Evolutionary conservation across 2,113 vertebrate genomes (phyloP), one percentile per base, ranked within the genome.

Genomic region (Numenius arquata): DNA sequence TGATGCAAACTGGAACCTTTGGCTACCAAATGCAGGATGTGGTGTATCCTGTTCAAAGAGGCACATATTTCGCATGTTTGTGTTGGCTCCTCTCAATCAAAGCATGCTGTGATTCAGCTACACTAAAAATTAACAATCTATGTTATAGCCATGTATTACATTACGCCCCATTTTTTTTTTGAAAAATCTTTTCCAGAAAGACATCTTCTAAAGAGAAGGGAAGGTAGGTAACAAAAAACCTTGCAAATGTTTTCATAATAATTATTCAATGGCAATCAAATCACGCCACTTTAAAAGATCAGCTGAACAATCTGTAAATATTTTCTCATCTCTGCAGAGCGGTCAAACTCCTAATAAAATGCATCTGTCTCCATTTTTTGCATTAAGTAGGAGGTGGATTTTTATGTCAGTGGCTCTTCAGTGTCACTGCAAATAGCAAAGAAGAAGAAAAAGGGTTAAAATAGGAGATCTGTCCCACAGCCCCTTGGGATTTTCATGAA

Each of bases 11-110:
- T 93, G 90, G 93, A 98, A 95, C 96, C 91, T 96, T 97, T 97
- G 95, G 96, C 94, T 96, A 97, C 95, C 91, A 95, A 97, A 94
- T 97, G 94, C 97, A 98, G 97, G 97, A 98, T 98, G 98, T 98
- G 95, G 97, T 95, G 91, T 97, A 98, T 98, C 97, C 97, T 97
- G 95, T 98, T 98, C 97, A 98, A 98, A 98, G 97, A 96, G 81
- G 85, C 92, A 72, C 97, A 98, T 96, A 95, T 93, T 96, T 97
- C 41, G 65, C 92, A 71, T 98, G 97, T 98, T 98, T 98, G 93
- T 97, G 94, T 98, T 98, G 98, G 98, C 97, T 95, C 48, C 87
- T 95, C 93, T 93, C 95, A 96, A 94, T 93, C 97, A 97, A 94
- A 96, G 95, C 97, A 91, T 92, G 95, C 97, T 97, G 97, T 95